Conservation (phyloP, 2,113 vertebrate species). For the Pluvianellus socialis region DNA sequence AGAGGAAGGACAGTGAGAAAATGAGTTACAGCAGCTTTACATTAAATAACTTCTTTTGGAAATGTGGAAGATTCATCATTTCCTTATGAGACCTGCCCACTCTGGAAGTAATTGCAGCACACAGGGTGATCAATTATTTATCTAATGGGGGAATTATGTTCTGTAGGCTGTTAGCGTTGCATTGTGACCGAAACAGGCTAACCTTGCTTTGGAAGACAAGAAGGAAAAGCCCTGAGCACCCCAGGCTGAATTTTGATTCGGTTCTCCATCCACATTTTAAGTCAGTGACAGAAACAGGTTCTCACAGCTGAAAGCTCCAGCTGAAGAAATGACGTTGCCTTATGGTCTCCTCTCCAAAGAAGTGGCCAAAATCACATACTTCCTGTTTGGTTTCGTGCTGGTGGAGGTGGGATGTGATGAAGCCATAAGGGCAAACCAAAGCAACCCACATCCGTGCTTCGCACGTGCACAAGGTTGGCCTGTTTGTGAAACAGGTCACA, state of each 20-base stretch:
- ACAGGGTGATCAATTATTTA: conserved; percentile 16
- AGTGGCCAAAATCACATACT: not conserved
- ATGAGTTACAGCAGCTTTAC: conserved; percentile 28
- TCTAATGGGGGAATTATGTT: not conserved
- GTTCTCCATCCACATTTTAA: not conserved
- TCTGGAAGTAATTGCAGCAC: conserved; percentile 16
- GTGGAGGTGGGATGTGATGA: not conserved
- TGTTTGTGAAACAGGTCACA: not conserved
- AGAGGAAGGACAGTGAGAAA: not conserved
- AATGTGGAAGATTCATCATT: not conserved
- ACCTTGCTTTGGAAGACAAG: not conserved
- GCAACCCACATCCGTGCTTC: not conserved
- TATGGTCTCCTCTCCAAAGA: not conserved
- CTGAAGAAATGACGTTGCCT: not conserved
- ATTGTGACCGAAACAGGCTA: not conserved
- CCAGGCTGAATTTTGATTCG: not conserved
- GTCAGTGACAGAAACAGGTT: not conserved
- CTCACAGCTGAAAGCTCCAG: not conserved
- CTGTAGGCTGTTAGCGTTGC: not conserved
- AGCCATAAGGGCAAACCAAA: not conserved
- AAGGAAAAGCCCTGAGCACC: not conserved
- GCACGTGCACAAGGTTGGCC: not conserved
- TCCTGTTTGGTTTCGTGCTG: not conserved
- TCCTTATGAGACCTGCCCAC: conserved; percentile 6
- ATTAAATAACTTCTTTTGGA: conserved; percentile 16